Evolutionary conservation across 37 sponge, comb jelly and placozoan genomes (phyloP).

Genomic region (Ianthella basta): DNA sequence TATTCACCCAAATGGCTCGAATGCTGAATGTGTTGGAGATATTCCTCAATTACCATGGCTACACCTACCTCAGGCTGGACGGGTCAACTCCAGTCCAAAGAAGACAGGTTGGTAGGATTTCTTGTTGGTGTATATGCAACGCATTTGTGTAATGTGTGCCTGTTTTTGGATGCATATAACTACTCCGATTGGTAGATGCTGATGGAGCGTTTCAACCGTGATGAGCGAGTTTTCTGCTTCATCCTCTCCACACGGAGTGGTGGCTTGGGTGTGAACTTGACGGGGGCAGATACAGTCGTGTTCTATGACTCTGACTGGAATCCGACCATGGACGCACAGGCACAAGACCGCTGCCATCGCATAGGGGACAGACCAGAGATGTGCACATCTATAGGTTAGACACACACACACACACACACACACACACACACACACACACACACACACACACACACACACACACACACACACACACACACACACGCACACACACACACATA

Average conservation of each 20-base stretch:
- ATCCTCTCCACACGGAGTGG: conserved; percentile 99
- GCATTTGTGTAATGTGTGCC: too few relatives aligned
- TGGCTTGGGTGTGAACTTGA: conserved; percentile 97
- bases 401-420: not conserved
- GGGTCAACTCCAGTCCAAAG: conserved; percentile 88
- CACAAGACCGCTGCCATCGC: conserved; percentile 98
- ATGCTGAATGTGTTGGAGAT: conserved; percentile 96
- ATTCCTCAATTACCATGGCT: conserved; percentile 97
- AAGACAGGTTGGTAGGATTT: conserved; percentile 78
- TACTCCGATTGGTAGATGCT: conserved; percentile 55
- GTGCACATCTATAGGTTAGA: conserved; percentile 96
- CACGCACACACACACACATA: not conserved
- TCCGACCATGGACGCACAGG: conserved; percentile 99
- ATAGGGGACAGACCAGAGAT: conserved; percentile 99
- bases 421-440: too few relatives aligned
- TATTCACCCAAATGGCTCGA: conserved; percentile 99
- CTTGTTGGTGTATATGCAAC: not conserved
- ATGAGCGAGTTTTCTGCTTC: conserved; percentile 94
- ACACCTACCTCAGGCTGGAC: conserved; percentile 95
- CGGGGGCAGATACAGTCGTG: conserved; percentile 98
- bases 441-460: too few relatives aligned
- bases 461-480: not conserved
- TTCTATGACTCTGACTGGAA: conserved; percentile 99
- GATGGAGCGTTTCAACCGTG: conserved; percentile 97
- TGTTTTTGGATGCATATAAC: too few relatives aligned